Percentiles rank a stretch among this genome's conserved stretches.
Conservation (phyloP, 2,797 vertebrate genomes). For the Sitta carolinensis region DNA sequence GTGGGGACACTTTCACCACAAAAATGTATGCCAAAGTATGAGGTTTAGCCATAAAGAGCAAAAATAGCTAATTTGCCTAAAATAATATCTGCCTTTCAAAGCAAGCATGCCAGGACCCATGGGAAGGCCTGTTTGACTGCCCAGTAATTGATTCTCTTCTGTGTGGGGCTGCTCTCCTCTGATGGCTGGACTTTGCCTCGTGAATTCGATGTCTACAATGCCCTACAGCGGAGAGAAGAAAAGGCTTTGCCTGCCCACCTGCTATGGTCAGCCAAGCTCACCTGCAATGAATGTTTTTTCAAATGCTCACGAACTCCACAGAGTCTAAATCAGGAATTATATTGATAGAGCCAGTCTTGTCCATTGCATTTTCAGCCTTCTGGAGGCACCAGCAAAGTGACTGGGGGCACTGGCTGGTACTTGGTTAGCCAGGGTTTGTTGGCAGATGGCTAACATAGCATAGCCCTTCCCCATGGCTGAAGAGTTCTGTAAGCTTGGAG, state of each 20-base stretch:
- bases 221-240: fast-evolving
- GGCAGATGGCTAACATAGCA: not conserved
- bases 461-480: not conserved
- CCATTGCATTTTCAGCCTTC: not conserved
- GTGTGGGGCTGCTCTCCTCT: not conserved
- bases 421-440: not conserved
- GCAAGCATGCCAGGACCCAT: not conserved
- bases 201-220: not conserved
- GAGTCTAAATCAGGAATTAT: not conserved
- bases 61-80: not conserved
- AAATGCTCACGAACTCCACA: not conserved
- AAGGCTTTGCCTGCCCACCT: not conserved
- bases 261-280: not conserved
- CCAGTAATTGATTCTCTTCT: not conserved
- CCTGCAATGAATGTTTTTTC: not conserved
- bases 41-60: not conserved
- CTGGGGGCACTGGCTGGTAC: not conserved
- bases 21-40: not conserved
- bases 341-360: not conserved
- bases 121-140: not conserved
- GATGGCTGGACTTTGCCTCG: not conserved
- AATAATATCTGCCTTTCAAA: not conserved
- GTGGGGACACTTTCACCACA: not conserved
- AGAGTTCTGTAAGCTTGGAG: constrained; percentile 38
- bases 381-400: not conserved